A percentile compares a stretch with the other conserved stretches of the same genome.
phyloP scores from a whole-genome alignment of 2,113 vertebrate genomes.

The Gymnobelideus leadbeateri region DNA sequence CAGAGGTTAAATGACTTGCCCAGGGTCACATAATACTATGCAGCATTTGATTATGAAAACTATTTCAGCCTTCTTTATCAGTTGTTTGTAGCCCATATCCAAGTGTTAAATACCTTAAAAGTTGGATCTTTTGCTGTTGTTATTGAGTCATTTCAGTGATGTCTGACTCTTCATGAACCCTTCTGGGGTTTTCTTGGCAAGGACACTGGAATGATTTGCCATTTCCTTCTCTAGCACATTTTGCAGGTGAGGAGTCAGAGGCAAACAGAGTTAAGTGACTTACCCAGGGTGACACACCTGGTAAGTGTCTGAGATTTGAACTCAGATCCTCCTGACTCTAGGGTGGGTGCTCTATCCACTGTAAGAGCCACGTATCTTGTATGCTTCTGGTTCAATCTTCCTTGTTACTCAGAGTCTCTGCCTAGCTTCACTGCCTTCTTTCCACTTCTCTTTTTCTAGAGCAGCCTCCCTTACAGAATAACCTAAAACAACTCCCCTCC shows the following conservation, averaged over 20 bases:
- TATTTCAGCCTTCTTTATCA: background rate
- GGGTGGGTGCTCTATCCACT: no score
- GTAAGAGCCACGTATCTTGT: background rate
- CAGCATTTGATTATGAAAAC: background rate
- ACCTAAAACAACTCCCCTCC: background rate
- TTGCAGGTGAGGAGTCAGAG: no score
- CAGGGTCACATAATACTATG: background rate
- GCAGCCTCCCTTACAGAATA: background rate
- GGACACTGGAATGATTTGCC: background rate
- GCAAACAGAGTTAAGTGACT: no score
- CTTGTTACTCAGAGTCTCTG: background rate
- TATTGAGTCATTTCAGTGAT: background rate
- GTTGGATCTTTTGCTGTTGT: background rate
- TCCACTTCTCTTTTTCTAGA: background rate
- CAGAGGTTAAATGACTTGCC: background rate
- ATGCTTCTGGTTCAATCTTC: background rate
- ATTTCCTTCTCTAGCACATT: background rate
- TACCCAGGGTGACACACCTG: no score
- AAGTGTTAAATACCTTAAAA: background rate
- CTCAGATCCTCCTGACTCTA: no score
- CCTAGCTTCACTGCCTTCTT: background rate
- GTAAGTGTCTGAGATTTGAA: no score
- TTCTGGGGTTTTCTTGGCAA: background rate
- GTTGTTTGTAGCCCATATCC: background rate
- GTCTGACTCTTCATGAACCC: background rate